Percentiles rank a stretch among this genome's conserved stretches.
phyloP scores from a whole-genome alignment of 2,888 invertebrate species.

The Leptopilina myrica region DNA sequence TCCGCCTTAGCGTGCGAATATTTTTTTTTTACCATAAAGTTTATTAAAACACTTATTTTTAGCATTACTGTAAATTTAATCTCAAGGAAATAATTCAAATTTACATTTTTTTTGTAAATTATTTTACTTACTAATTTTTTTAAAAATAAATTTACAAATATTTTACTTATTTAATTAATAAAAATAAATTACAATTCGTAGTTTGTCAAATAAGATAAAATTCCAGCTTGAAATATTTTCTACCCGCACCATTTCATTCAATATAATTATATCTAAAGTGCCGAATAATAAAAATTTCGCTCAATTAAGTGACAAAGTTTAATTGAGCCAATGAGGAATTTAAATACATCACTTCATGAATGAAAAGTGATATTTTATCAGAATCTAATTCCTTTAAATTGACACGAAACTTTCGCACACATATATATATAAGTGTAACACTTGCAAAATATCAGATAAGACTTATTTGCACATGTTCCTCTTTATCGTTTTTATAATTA shows the following conservation, averaged over 20 bases:
- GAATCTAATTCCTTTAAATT: not conserved
- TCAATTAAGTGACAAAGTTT: not conserved
- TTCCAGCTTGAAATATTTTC: too few species aligned
- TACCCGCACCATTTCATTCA: too few species aligned
- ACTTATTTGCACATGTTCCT: not conserved
- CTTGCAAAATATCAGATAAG: not conserved
- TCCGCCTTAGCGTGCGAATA: slow-evolving; percentile 37
- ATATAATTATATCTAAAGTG: too few species aligned
- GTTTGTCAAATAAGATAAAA: too few species aligned
- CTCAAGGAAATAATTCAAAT: too few species aligned
- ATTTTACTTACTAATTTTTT: too few species aligned
- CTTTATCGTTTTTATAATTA: slow-evolving; percentile 9
- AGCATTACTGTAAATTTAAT: too few species aligned
- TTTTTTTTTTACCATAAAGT: not conserved
- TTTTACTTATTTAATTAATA: too few species aligned
- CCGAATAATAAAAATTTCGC: not conserved
- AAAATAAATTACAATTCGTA: too few species aligned
- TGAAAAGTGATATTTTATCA: slow-evolving; percentile 8
- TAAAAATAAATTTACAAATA: too few species aligned
- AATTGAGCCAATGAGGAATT: not conserved
- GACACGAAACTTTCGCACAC: not conserved
- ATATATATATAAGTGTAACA: not conserved
- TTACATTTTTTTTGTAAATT: too few species aligned
- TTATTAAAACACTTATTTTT: too few species aligned
- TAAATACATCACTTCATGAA: not conserved